Evolutionary conservation across 2,888 invertebrate species (phyloP).

Genomic region (Lasioglossum vierecki): DNA sequence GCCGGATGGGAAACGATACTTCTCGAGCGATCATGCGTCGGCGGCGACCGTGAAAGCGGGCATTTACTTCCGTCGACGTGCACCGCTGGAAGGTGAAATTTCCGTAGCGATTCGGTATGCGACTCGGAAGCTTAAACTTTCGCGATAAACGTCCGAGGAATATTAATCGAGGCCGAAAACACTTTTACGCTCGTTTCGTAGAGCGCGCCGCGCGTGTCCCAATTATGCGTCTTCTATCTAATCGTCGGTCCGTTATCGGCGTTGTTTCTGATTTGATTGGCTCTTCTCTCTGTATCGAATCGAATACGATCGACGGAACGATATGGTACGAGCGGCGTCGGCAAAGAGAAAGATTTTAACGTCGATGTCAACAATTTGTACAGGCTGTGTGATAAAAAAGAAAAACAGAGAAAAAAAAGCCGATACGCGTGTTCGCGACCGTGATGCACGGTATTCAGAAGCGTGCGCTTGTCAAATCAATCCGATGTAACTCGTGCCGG

Average conservation of each 20-base stretch:
- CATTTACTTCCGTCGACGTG: conserved; percentile 50
- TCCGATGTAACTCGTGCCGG: background rate
- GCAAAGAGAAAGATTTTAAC: background rate
- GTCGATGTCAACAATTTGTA: background rate
- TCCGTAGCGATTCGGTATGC: conserved; percentile 55
- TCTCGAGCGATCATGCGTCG: conserved; percentile 35
- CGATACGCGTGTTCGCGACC: background rate
- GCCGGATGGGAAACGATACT: background rate
- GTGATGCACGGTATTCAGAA: background rate
- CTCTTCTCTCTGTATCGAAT: background rate
- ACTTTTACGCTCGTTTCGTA: conserved; percentile 70
- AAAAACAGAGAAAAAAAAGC: background rate
- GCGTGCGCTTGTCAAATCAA: conserved; percentile 3
- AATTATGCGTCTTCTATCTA: conserved; percentile 39
- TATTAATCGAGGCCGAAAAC: conserved; percentile 65
- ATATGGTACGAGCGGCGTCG: background rate
- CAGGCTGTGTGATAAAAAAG: background rate
- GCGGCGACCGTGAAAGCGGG: conserved; percentile 64
- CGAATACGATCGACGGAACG: background rate
- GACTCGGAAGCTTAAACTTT: conserved; percentile 56
- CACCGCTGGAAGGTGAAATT: conserved; percentile 64
- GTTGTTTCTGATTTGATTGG: background rate
- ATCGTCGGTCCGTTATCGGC: conserved; percentile 32
- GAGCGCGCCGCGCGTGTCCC: conserved; percentile 25
- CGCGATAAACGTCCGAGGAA: conserved; percentile 58